Conservation (phyloP, 92 coral and sea anemone genomes). For the Anthopleura xanthogrammica region DNA sequence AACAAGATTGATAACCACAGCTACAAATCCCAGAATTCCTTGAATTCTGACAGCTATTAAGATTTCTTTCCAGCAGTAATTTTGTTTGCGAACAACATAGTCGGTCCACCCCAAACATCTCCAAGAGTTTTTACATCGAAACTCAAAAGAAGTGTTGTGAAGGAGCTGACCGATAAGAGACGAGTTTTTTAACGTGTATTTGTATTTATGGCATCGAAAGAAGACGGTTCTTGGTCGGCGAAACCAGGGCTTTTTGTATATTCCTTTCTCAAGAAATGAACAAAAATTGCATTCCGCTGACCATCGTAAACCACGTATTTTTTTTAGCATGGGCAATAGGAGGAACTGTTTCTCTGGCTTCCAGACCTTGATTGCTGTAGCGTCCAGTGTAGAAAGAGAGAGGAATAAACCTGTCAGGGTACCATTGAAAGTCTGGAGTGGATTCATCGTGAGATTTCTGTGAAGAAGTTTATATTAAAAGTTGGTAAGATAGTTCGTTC, state of each 20-base stretch:
- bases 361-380: constrained; percentile 35
- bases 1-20: constrained; percentile 20
- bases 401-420: constrained; percentile 15
- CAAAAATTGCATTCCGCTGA: constrained; percentile 31
- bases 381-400: constrained; percentile 22
- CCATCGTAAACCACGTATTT: constrained; percentile 41
- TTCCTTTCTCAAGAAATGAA: constrained; percentile 8
- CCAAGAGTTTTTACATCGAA: neutral
- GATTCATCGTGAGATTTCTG: constrained; percentile 14
- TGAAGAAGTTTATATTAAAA: neutral
- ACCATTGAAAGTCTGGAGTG: constrained; percentile 20
- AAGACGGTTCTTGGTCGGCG: neutral
- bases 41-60: neutral
- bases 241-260: neutral
- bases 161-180: neutral
- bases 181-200: neutral
- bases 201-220: neutral
- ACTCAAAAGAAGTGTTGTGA: neutral
- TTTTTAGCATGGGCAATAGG: constrained; percentile 36
- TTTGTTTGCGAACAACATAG: neutral
- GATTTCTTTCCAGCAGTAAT: neutral
- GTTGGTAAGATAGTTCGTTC: neutral
- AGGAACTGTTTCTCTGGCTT: constrained; percentile 36
- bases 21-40: neutral
- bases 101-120: neutral